Evolutionary conservation across 2,888 invertebrate species (phyloP).

Genomic region (Ethmia dodecea): DNA sequence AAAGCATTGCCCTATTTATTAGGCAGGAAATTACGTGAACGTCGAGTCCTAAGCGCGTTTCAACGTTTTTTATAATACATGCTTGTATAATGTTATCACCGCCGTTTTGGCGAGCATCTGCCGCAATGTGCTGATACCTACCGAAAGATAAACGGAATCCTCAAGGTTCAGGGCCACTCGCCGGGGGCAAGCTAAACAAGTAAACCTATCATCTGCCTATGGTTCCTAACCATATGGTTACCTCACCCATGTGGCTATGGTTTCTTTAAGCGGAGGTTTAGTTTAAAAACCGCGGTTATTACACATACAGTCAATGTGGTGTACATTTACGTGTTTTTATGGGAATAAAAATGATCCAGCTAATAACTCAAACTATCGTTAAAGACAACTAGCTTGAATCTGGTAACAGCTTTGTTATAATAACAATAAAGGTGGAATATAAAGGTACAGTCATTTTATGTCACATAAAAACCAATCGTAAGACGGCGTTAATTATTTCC

Average conservation of each 20-base stretch:
- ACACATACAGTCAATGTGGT: slow-evolving; percentile 42
- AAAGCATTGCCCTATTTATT: slow-evolving; percentile 22
- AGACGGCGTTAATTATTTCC: slow-evolving; percentile 26
- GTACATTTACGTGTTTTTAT: slow-evolving; percentile 32
- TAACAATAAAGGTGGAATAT: no score
- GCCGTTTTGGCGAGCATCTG: slow-evolving; percentile 60
- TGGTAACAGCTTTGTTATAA: no score
- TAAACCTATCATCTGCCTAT: slow-evolving; percentile 41
- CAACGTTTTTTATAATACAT: slow-evolving; percentile 13
- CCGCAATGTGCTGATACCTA: slow-evolving; percentile 54
- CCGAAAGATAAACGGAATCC: slow-evolving; percentile 51
- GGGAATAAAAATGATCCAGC: no score
- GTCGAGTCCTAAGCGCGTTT: slow-evolving; percentile 15
- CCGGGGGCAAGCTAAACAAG: slow-evolving; percentile 39
- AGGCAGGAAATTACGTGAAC: slow-evolving; percentile 18
- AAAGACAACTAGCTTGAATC: no score
- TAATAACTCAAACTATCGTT: no score
- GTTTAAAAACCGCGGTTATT: slow-evolving; percentile 33
- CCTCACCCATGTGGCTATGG: slow-evolving; percentile 25
- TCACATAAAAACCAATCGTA: slow-evolving; percentile 6
- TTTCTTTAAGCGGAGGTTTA: slow-evolving; percentile 28
- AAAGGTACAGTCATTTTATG: no score
- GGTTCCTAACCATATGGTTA: slow-evolving; percentile 14
- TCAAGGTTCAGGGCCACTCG: slow-evolving; percentile 54
- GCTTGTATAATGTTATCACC: slow-evolving; percentile 38